A percentile compares a stretch with the other conserved stretches of the same genome.
Evolutionary conservation across 2,797 vertebrate species (phyloP).

Genomic region (Peromyscus melanophrys): DNA sequence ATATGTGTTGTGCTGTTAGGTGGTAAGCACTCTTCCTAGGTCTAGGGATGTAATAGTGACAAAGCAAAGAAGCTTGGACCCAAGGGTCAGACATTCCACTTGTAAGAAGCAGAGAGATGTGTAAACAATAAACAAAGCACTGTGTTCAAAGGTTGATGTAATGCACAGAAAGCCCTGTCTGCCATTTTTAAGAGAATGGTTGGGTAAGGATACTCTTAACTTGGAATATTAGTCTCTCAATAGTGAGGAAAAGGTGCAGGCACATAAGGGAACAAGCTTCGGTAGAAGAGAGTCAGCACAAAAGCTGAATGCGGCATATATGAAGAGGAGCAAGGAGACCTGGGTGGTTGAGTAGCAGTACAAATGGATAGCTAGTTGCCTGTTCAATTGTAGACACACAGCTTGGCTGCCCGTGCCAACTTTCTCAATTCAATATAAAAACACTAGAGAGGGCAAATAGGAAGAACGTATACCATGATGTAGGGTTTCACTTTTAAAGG

Average conservation of each 20-base stretch:
- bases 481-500: background rate
- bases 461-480: background rate
- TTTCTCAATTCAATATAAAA: slow-evolving; percentile 2
- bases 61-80: slow-evolving; percentile 24
- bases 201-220: background rate
- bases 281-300: background rate
- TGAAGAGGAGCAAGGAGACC: background rate
- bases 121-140: background rate
- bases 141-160: background rate
- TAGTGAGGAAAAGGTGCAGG: background rate
- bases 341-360: background rate
- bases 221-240: background rate
- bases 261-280: background rate
- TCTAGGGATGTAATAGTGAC: background rate
- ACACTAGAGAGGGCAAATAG: background rate
- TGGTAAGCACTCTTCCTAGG: background rate
- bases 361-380: background rate
- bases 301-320: background rate
- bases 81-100: background rate
- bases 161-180: background rate
- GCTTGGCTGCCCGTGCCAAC: background rate
- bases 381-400: background rate
- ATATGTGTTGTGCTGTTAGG: background rate
- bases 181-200: background rate
- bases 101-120: background rate